Conservation (phyloP, 2,113 vertebrate species). For the Channa argus region DNA sequence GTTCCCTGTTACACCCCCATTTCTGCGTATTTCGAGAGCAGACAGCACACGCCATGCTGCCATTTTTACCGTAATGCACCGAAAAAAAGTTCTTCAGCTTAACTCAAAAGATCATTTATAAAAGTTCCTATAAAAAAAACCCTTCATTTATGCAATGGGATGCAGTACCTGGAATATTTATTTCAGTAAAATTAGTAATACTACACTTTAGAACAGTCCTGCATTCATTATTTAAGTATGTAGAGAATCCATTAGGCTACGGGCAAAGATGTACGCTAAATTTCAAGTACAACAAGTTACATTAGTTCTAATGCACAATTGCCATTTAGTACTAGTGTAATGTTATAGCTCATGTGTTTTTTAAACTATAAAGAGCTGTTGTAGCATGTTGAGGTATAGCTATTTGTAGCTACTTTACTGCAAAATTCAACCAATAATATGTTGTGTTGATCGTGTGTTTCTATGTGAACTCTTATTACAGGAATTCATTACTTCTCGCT, state of each 20-base stretch:
- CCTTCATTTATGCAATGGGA: background rate
- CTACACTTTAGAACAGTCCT: background rate
- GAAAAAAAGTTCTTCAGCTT: slow-evolving; percentile 43
- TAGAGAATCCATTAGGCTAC: background rate
- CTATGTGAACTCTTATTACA: too few relatives aligned
- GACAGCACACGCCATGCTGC: slow-evolving; percentile 62
- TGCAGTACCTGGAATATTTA: background rate
- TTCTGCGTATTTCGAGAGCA: slow-evolving; percentile 65
- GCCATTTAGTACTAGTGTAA: too few relatives aligned
- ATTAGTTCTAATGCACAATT: too few relatives aligned
- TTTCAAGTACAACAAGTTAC: too few relatives aligned
- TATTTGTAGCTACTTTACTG: too few relatives aligned
- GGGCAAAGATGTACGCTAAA: background rate
- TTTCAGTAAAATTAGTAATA: background rate
- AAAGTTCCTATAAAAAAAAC: background rate
- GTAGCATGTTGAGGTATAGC: too few relatives aligned
- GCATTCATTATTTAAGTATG: background rate
- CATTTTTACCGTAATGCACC: slow-evolving; percentile 83
- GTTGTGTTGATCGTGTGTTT: too few relatives aligned
- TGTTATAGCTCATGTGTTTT: too few relatives aligned
- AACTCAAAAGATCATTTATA: slow-evolving; percentile 22
- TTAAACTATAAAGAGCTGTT: too few relatives aligned
- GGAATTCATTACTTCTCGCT: too few relatives aligned
- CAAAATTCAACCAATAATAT: too few relatives aligned
- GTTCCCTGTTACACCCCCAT: slow-evolving; percentile 76